These are phyloP conservation scores for Nomada lathburiana DNA, from an alignment of 2,888 invertebrate species.

Conservation along the genomic window DNA sequence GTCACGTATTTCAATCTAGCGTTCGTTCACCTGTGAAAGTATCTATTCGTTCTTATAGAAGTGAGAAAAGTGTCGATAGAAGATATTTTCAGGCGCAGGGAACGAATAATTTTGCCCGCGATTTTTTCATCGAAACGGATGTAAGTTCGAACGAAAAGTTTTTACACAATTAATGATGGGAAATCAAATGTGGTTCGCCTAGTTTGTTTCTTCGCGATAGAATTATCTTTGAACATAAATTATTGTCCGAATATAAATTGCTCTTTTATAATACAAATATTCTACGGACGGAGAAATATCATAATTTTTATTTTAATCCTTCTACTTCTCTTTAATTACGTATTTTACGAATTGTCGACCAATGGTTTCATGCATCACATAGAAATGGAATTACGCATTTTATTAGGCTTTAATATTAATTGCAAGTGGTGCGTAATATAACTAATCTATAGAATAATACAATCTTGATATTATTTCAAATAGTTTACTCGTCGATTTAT, in stretches of 20 bases:
- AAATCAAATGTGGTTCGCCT: neutral
- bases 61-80: neutral
- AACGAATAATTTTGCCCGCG: conserved; percentile 3
- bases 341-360: too few species aligned
- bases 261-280: too few species aligned
- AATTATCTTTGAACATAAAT: too few species aligned
- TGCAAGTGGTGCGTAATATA: too few species aligned
- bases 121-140: neutral
- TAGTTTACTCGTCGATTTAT: neutral
- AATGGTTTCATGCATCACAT: too few species aligned
- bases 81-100: conserved; percentile 16
- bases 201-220: neutral
- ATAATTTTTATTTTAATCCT: too few species aligned
- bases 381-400: too few species aligned
- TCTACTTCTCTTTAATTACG: too few species aligned
- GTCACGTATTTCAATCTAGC: conserved; percentile 55
- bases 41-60: conserved; percentile 20
- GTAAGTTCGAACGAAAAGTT: neutral
- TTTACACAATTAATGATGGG: neutral
- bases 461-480: too few species aligned
- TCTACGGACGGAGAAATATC: too few species aligned
- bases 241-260: neutral
- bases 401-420: too few species aligned
- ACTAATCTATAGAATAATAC: too few species aligned
- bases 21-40: conserved; percentile 38